Evolutionary conservation across 2,113 vertebrate species (phyloP), one percentile per base, ranked within the genome.

Genomic region (Colius striatus): DNA sequence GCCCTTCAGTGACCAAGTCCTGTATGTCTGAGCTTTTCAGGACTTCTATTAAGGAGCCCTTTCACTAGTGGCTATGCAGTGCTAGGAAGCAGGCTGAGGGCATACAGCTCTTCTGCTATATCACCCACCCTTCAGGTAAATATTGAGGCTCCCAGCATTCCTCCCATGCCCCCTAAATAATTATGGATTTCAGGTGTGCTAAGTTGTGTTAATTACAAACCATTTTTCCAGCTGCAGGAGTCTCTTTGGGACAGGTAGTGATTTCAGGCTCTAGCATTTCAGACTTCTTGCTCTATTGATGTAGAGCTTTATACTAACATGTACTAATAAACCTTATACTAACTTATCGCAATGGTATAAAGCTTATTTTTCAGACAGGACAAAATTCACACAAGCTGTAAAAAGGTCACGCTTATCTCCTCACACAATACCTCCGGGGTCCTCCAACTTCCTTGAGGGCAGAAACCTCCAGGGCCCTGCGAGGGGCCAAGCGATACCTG

Each of bases 21-120:
- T 78, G 53, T 32, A 22, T 0, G 1, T 10, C 41, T 73, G 54
- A 84, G 63, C 25, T 66, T 32, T 58, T 58, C 26, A 3, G 6
- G 15, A 17, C 29, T 63, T 26, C 68, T 34, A 0, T 20, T 18
- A 8, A 30, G 41, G 60, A 85, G 43, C 36, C 71, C 30, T 38
- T 81, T 66, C 41, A 8, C 19, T 45, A 6, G 13, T 48, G 38
- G 13, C 62, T 61, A 48, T 75, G 53, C 58, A 60, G 60, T 4
- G 36, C 23, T 29, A 41, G 74, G 32, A 61, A 61, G 47, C 58
- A 88, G 34, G 27, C 14, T 1, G 5, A 34, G 50, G 32, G 21
- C 47, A 53, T 14, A 1, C 34, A 76, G 26, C 26, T 25, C 74
- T 81, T 0, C 0, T 29, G 14, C 29, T 43, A 25, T 9, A 30